A percentile compares a stretch with the other conserved stretches of the same genome.
phyloP scores from a whole-genome alignment of 2,113 vertebrate genomes.

The Ictalurus punctatus region DNA sequence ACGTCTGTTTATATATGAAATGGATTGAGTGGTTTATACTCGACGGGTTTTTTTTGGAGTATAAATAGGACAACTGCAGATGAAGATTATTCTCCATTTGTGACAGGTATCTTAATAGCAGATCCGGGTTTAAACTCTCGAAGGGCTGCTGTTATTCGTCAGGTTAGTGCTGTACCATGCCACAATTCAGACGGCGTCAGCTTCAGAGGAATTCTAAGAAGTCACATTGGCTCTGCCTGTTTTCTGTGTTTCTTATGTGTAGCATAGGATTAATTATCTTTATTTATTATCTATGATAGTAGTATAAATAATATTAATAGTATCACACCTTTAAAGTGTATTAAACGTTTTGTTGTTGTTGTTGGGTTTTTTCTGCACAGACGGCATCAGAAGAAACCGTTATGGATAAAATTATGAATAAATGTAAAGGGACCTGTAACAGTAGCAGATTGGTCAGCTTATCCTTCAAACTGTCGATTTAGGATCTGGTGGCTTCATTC shows the following conservation, averaged over 20 bases:
- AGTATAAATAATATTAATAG: not conserved
- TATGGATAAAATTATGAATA: not conserved
- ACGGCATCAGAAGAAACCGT: not conserved
- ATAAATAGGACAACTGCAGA: constrained; percentile 14
- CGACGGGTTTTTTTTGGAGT: constrained; percentile 3
- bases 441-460: not conserved
- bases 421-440: not conserved
- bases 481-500: not conserved
- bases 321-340: not conserved
- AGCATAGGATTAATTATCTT: not conserved
- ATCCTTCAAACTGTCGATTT: not conserved
- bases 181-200: not conserved
- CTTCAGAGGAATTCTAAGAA: not conserved
- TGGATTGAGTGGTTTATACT: constrained; percentile 32
- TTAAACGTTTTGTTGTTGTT: not conserved
- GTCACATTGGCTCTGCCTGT: constrained; percentile 3
- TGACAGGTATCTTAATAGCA: not conserved
- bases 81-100: constrained; percentile 13
- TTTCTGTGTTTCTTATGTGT: not conserved
- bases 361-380: not conserved
- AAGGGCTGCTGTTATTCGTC: not conserved
- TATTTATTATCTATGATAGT: not conserved
- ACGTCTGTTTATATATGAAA: constrained; percentile 32
- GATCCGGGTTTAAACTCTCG: not conserved
- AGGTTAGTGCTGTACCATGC: not conserved